A percentile compares a stretch with the other conserved stretches of the same genome.
Evolutionary conservation across 2,888 invertebrate species (phyloP).

Genomic region (Phragmatobia fuliginosa): DNA sequence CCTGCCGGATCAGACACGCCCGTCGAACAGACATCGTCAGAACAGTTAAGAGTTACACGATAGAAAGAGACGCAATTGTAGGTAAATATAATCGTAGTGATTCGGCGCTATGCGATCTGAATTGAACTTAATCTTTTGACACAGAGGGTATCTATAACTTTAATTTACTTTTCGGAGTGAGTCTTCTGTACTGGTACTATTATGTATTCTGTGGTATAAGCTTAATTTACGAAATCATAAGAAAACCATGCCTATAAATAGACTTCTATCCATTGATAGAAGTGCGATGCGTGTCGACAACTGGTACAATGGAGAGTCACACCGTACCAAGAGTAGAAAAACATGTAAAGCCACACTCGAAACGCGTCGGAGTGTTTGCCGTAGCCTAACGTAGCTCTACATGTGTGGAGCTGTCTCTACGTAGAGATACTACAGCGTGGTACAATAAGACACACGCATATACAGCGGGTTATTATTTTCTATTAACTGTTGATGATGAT

Average conservation of each 20-base stretch:
- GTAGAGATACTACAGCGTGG: slow-evolving; percentile 8
- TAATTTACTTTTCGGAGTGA: no score
- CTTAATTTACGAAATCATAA: background rate
- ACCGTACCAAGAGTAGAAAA: slow-evolving; percentile 39
- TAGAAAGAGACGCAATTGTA: no score
- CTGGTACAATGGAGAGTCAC: slow-evolving; percentile 26
- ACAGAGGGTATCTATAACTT: no score
- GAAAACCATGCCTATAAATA: background rate
- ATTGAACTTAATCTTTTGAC: no score
- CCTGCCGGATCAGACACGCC: no score
- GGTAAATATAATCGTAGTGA: no score
- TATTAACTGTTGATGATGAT: background rate
- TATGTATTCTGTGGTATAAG: no score
- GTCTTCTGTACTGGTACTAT: no score
- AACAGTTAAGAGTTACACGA: no score
- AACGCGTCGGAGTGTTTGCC: slow-evolving; percentile 46
- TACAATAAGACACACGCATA: slow-evolving; percentile 6
- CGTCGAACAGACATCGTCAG: no score
- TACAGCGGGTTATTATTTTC: background rate
- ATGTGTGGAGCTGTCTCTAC: slow-evolving; percentile 1
- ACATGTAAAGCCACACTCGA: slow-evolving; percentile 48
- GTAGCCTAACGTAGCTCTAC: slow-evolving; percentile 21
- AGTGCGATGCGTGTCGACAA: background rate
- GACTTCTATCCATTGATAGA: background rate
- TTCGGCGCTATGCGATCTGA: no score